Base-by-base conservation (phyloP, 1,140 invertebrate species). In the Mizuhopecten yessoensis region DNA sequence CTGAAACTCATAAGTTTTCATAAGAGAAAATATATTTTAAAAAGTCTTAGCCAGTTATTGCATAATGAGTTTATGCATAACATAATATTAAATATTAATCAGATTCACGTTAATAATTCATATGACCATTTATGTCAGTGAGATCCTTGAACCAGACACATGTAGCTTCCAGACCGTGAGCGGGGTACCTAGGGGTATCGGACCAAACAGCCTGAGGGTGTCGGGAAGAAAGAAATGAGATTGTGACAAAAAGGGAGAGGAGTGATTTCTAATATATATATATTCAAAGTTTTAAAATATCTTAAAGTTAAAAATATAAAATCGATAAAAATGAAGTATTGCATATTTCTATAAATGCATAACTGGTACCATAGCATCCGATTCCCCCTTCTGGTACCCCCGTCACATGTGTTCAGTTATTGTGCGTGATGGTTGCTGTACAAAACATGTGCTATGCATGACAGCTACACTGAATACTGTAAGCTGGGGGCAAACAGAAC, bases 21-120 rank as follows among this genome's bases (percentile, higher is more conserved):
- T 75, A 75, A 75, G 57, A 75, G 57, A 75, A 75, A 75, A 75
- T 75, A 75, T 75, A 75, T 75, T 75, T 45, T 75, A 75, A 75
- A 75, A 75, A 29, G 57, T 75, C 57, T 75, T 75, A 75, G 57
- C 57, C 57, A 75, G 57, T 75, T 75, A 75, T 75, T 75, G 57
- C 57, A 75, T 75, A 75, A 75, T 75, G n/a, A 75, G n/a, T 75
- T 75, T 75, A 75, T 75, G 57, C 57, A 75, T 75, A 75, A 75
- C 57, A 75, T 75, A 75, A 75, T 29, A 75, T n/a, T 75, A 75
- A 75, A 75, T 75, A 75, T 57, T 23, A 57, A 57, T 75, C 57
- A 75, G 57, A 75, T 75, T 75, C 57, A 57, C 45, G 45, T 57
- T 57, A 15, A 57, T 57, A 57, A 3, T 57, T 23, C 57, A 75